Evolutionary conservation across 2,888 invertebrate species (phyloP), one percentile per base, ranked within the genome.

Genomic region (Rhagium mordax): DNA sequence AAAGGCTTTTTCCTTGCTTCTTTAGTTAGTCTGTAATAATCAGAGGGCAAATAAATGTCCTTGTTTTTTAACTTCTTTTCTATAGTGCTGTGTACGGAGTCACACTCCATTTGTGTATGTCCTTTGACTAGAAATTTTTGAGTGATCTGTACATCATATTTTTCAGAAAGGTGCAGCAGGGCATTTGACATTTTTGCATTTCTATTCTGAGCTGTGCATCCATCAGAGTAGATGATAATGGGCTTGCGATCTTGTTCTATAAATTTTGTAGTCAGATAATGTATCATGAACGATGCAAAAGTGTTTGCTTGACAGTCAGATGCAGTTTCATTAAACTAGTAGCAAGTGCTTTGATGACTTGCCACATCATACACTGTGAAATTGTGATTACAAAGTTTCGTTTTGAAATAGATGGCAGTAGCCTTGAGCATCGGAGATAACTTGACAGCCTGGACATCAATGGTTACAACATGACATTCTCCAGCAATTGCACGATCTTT

Each of bases 301-400:
- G 72, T 67, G 13, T 81, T 78, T n/a, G 81, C 81, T 47, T 59
- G 59, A 33, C n/a, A 48, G 66, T 55, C 80, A 57, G 24, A 72
- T 65, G 62, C 57, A 48, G 59, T 60, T 71, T 84, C 82, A 20
- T 72, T 55, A 60, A 75, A 78, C 82, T 80, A 83, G 62, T 78
- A 83, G 65, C 83, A 82, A 21, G 51, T 74, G 3, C 62, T 78
- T 21, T 81, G 68, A 7, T 76, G 65, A 47, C 69, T 79, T 47
- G 62, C 68, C 18, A 82, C 29, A 72, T 84, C 68, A 48, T 72
- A 82, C 5, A 83, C 61, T 2, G 81, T 83, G 69, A 82, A 84
- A 72, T 84, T 82, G 66, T 83, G 82, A 10, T 79, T 77, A 16
- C 75, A 76, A n/a, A 84, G 70, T 71, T 83, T 84, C 4, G 78